phyloP scores from a whole-genome alignment of 2,888 invertebrate genomes.

The Eledone cirrhosa region DNA sequence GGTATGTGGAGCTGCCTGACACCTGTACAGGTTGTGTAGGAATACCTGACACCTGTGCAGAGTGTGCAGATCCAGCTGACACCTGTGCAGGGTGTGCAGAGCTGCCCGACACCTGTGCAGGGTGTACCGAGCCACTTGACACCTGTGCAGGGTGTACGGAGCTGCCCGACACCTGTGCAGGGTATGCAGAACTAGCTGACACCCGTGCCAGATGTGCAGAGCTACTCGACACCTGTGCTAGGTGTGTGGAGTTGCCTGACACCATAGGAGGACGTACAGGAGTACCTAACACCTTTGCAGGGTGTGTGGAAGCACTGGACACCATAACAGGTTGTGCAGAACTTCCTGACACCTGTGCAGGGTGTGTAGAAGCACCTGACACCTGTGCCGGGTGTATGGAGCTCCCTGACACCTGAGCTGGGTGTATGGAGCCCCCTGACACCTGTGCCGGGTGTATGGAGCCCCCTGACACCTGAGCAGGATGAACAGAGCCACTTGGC shows the following conservation, averaged over 20 bases:
- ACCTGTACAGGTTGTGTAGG: slow-evolving; percentile 14
- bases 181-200: background rate
- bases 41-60: background rate
- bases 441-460: background rate
- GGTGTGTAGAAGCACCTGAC: background rate
- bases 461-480: background rate
- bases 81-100: slow-evolving; percentile 9
- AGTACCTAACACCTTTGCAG: background rate
- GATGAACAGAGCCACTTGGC: background rate
- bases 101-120: background rate
- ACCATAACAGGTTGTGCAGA: background rate
- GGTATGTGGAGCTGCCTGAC: slow-evolving; percentile 8
- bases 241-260: background rate
- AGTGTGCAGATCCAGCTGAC: background rate
- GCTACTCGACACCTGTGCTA: background rate
- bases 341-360: slow-evolving; percentile 8
- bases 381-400: slow-evolving; percentile 3
- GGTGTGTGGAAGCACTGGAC: background rate
- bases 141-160: slow-evolving; percentile 3
- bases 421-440: background rate
- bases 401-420: background rate
- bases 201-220: slow-evolving; percentile 1
- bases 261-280: background rate
- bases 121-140: background rate
- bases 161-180: background rate